Evolutionary conservation across 2,888 invertebrate genomes (phyloP).

Genomic region (Drosophila emarginata): DNA sequence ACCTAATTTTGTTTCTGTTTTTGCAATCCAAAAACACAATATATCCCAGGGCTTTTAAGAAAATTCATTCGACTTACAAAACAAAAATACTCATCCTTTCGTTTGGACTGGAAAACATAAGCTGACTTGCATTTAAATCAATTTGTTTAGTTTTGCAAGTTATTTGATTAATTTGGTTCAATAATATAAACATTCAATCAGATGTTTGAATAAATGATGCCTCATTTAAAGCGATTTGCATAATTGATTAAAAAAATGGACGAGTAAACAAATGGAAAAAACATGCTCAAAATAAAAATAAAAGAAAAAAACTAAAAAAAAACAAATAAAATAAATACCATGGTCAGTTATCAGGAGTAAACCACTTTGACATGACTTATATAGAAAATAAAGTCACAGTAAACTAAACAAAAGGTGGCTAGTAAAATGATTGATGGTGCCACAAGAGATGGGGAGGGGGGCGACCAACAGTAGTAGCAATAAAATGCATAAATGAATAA

Average conservation of each 20-base stretch:
- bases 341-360: conserved; percentile 11
- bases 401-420: conserved; percentile 38
- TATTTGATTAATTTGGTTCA: conserved; percentile 2
- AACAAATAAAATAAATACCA: conserved; percentile 16
- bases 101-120: not conserved
- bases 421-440: conserved; percentile 61
- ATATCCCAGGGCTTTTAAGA: no score
- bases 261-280: conserved; percentile 13
- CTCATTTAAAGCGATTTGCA: conserved; percentile 47
- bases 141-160: conserved; percentile 3
- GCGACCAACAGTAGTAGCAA: conserved; percentile 26
- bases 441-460: not conserved
- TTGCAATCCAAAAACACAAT: no score
- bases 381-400: conserved; percentile 30
- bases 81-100: not conserved
- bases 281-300: not conserved
- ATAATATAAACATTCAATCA: conserved; percentile 27
- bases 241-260: conserved; percentile 47
- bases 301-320: no score
- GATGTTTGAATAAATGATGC: conserved; percentile 30
- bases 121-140: not conserved
- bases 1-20: no score
- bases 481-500: conserved; percentile 58
- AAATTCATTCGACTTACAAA: not conserved
- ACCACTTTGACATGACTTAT: conserved; percentile 13